Evolutionary conservation across 2,888 invertebrate genomes (phyloP).

Genomic region (Cheilosia grossa): DNA sequence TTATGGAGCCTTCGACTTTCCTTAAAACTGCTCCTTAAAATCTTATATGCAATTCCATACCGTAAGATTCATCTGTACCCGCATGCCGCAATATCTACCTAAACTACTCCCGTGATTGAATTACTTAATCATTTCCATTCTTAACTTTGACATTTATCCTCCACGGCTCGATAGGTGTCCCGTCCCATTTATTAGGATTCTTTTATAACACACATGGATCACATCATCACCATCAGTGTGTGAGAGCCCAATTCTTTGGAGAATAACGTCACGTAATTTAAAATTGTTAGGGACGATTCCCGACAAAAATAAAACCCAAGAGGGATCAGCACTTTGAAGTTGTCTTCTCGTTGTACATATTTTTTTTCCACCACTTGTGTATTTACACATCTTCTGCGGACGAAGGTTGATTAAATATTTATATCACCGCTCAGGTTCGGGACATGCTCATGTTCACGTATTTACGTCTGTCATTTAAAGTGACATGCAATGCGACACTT

Average conservation of each 20-base stretch:
- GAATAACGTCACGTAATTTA: slow-evolving; percentile 22
- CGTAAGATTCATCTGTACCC: too few relatives aligned
- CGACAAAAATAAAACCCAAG: not conserved
- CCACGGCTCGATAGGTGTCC: not conserved
- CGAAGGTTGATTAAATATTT: too few relatives aligned
- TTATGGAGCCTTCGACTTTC: too few relatives aligned
- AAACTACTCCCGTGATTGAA: not conserved
- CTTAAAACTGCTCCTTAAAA: too few relatives aligned
- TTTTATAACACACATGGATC: slow-evolving; percentile 6
- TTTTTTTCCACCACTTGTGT: too few relatives aligned
- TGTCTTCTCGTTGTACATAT: not conserved
- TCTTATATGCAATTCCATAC: too few relatives aligned
- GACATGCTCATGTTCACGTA: not conserved
- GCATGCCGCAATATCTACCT: not conserved
- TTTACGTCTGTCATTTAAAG: not conserved
- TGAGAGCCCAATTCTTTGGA: not conserved
- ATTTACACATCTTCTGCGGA: too few relatives aligned
- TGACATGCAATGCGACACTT: slow-evolving; percentile 26
- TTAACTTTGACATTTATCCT: not conserved
- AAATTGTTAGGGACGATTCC: not conserved
- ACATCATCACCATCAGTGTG: not conserved
- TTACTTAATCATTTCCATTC: not conserved
- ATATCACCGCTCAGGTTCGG: not conserved
- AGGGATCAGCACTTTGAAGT: not conserved
- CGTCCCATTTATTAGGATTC: not conserved